Conservation (phyloP, 2,888 invertebrate genomes). For the Thymelicus sylvestris region DNA sequence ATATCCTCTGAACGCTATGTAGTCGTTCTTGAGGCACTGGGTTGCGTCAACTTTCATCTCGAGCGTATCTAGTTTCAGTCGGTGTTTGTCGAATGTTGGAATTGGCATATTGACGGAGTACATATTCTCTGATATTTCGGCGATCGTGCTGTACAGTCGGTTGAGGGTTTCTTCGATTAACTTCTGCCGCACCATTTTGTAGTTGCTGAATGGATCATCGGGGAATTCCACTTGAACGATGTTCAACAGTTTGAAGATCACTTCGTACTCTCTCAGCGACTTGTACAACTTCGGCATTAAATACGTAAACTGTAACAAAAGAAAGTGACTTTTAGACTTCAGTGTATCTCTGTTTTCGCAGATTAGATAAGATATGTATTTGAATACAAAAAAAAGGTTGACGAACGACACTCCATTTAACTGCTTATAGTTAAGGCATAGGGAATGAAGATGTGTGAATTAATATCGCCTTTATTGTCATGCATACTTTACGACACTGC, state of each 20-base stretch:
- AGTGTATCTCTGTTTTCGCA: not conserved
- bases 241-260: slow-evolving; percentile 67
- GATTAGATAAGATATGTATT: not conserved
- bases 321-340: slow-evolving; percentile 50
- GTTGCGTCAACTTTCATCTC: slow-evolving; percentile 78
- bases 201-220: slow-evolving; percentile 72
- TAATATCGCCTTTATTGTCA: slow-evolving; percentile 51
- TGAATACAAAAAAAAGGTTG: not conserved
- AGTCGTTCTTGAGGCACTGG: slow-evolving; percentile 84
- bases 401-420: not conserved
- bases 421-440: not conserved
- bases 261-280: slow-evolving; percentile 67
- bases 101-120: slow-evolving; percentile 62
- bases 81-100: slow-evolving; percentile 65
- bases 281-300: slow-evolving; percentile 85
- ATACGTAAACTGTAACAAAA: slow-evolving; percentile 83
- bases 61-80: slow-evolving; percentile 65
- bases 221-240: slow-evolving; percentile 68
- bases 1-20: slow-evolving; percentile 85
- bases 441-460: slow-evolving; percentile 36
- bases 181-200: slow-evolving; percentile 69
- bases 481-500: slow-evolving; percentile 71
- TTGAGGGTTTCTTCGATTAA: slow-evolving; percentile 69
- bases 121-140: slow-evolving; percentile 78
- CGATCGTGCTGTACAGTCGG: slow-evolving; percentile 84